These are phyloP conservation scores for Sebastes nivosus DNA, from an alignment of 2,797 vertebrate genomes.

Conservation along the genomic window DNA sequence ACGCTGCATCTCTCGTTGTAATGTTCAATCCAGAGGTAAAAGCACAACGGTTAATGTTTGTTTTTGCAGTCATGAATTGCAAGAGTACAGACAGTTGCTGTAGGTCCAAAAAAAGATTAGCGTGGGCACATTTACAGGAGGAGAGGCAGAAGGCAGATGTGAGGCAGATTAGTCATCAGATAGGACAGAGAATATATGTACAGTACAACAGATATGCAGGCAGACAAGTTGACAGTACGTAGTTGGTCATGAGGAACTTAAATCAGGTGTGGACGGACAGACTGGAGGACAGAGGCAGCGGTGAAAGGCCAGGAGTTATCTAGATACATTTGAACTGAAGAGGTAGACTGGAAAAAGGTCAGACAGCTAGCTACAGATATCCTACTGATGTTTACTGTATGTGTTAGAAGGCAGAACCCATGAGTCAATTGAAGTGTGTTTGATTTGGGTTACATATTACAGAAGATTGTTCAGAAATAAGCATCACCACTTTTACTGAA, in stretches of 20 bases:
- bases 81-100: slow-evolving; percentile 61
- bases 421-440: background rate
- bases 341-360: slow-evolving; percentile 63
- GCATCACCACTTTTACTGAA: background rate
- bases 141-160: slow-evolving; percentile 64
- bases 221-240: background rate
- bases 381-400: background rate
- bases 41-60: slow-evolving; percentile 48
- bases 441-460: background rate
- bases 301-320: slow-evolving; percentile 26
- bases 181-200: slow-evolving; percentile 41
- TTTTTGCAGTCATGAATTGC: slow-evolving; percentile 28
- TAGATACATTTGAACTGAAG: slow-evolving; percentile 44
- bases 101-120: slow-evolving; percentile 65
- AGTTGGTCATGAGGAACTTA: background rate
- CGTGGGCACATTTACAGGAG: slow-evolving; percentile 58
- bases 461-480: slow-evolving; percentile 1
- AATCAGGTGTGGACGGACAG: background rate
- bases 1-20: background rate
- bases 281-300: slow-evolving; percentile 27
- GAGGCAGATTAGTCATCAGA: slow-evolving; percentile 57
- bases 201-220: slow-evolving; percentile 36
- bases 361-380: slow-evolving; percentile 13
- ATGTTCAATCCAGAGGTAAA: slow-evolving; percentile 37
- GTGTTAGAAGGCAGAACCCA: background rate